Base-by-base conservation (phyloP, 2,888 invertebrate species). In the Ochlodes sylvanus region DNA sequence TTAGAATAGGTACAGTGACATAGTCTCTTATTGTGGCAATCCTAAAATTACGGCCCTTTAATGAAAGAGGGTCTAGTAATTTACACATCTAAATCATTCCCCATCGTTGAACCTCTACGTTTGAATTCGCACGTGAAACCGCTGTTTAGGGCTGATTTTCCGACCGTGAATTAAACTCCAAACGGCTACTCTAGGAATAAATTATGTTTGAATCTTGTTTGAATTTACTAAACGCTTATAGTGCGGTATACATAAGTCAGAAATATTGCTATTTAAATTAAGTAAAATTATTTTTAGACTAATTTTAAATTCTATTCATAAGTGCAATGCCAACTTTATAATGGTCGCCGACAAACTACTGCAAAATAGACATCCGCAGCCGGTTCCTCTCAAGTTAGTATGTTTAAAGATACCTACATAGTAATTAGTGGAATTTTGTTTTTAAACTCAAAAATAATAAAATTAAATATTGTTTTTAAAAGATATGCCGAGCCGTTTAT, bases 121-220 rank as follows among this genome's bases (percentile, higher is more conserved):
- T 61, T 54, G 55, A 55, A 44, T 67, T 67, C 34, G 54, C 41
- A 65, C 55, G 55, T 55, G 42, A 62, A 67, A 67, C 61, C 61
- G 67, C 55, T 67, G 55, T 62, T 55, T 61, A 62, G 61, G 61
- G 58, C 65, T 42, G 61, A 56, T 56, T 62, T 67, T 62, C 61
- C 67, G 61, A 56, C 67, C 67, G 67, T 62, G 67, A 67, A 67
- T 67, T 67, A 67, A 62, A 38, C 55, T 38, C 55, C 41, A 38
- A 41, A 58, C 41, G 50, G 64, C 27, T 62, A 47, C 54, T 38
- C 21, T 44, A 67, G 55, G 38, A 62, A 67, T 67, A 67, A 67
- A 62, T 62, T 67, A 61, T 27, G 55, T 67, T 67, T 47, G 61
- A 62, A 67, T 56, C 55, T 62, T 62, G 61, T 67, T 62, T 61